Base-by-base conservation (phyloP, 2,888 invertebrate species). In the Aporophyla nigra region DNA sequence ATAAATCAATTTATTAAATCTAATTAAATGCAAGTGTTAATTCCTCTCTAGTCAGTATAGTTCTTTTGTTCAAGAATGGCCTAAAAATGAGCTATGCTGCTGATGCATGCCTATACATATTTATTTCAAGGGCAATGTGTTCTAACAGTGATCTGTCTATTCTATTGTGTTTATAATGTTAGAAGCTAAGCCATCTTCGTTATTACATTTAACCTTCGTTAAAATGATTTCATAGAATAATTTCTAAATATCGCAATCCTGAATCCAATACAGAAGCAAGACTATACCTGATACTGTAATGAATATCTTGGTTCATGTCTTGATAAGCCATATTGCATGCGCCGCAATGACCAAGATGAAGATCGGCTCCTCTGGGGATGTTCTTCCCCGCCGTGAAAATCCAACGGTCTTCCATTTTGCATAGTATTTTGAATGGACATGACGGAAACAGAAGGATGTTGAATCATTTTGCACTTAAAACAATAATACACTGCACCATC, bases 291-390 rank as follows among this genome's bases (percentile, higher is more conserved):
- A 86, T 93, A 92, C 72, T 96, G 96, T 74, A 96, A 89, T 49
- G 96, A 96, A 79, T 93, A 94, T 85, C 96, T 92, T 0, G 96
- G 96, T 82, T 94, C 96, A 24, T 88, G 90, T 72, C 95, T 92
- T 49, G 89, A 87, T n/a, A 92, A 74, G 21, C 90, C 92, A 81
- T 90, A 93, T 27, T 93, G 92, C 74, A 93, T 89, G 56, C 93
- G 90, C 86, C 94, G 93, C n/a, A 94, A 86, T 2, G 94, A 94
- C 91, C 92, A 94, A 67, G 96, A 96, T 0, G 94, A 93, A 0
- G 96, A 96, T 51, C 96, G 93, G 75, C 77, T 94, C 71, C 96
- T 90, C 27, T 92, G 94, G 33, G 91, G 94, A 54, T 90, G 87
- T 63, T 92, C 91, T n/a, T 79, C 87, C 46, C 86, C 84, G 69